phyloP scores from a whole-genome alignment of 1,140 invertebrate genomes.

The Temnothorax nylanderi region DNA sequence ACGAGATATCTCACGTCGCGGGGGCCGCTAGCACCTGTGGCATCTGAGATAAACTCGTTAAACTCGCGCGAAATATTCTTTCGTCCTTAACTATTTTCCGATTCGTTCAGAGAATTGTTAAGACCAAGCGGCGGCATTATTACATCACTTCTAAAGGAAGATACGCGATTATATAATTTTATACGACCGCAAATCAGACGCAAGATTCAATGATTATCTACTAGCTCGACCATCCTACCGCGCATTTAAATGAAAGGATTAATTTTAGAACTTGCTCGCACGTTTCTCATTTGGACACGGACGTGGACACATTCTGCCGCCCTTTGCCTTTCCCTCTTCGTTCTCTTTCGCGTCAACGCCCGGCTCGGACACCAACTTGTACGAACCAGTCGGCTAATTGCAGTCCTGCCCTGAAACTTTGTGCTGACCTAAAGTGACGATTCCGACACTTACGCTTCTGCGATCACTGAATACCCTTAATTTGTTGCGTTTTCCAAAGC shows the following conservation, averaged over 20 bases:
- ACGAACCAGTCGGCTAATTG: neutral
- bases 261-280: slow-evolving; percentile 49
- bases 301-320: neutral
- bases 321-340: neutral
- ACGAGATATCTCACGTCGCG: neutral
- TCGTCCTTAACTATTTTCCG: neutral
- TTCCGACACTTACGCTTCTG: neutral
- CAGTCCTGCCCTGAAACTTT: neutral
- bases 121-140: neutral
- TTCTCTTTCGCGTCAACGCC: neutral
- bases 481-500: neutral
- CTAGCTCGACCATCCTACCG: neutral
- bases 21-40: slow-evolving; percentile 36
- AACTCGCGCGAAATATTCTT: slow-evolving; percentile 13
- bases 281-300: slow-evolving; percentile 21
- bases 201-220: slow-evolving; percentile 20
- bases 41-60: neutral
- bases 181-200: neutral
- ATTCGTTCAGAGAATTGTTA: neutral
- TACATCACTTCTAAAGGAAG: too few relatives aligned
- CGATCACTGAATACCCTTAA: neutral
- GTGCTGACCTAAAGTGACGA: neutral
- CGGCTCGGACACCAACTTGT: neutral
- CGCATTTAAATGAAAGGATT: slow-evolving; percentile 22
- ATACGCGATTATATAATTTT: neutral